Evolutionary conservation across 1,140 invertebrate genomes (phyloP).

Genomic region (Microplitis demolitor): DNA sequence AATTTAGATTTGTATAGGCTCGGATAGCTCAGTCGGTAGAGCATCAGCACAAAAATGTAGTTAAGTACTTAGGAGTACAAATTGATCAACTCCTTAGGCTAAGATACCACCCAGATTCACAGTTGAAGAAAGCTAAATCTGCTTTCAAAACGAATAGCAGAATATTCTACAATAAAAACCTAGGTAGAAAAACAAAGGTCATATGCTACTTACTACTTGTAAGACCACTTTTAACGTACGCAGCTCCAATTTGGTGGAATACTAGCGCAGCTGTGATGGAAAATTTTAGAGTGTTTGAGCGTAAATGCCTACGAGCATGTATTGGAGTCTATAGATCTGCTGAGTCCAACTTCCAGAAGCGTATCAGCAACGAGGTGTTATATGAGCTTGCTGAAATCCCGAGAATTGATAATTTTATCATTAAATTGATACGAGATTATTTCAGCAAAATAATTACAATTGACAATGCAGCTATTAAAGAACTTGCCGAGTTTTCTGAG

Average conservation of each 20-base stretch:
- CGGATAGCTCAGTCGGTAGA: constrained; percentile 33
- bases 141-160: not conserved
- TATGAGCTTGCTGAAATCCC: too few relatives aligned
- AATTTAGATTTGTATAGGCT: too few relatives aligned
- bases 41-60: too few relatives aligned
- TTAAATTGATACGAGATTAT: too few relatives aligned
- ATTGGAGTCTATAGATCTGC: not conserved
- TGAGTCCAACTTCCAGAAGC: not conserved
- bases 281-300: constrained; percentile 12
- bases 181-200: constrained; percentile 16
- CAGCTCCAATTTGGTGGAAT: constrained; percentile 25
- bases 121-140: constrained; percentile 1
- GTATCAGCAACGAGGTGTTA: not conserved
- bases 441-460: too few relatives aligned
- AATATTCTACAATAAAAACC: constrained; percentile 28
- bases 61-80: too few relatives aligned
- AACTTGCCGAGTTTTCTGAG: too few relatives aligned
- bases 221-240: too few relatives aligned
- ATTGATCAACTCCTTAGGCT: not conserved
- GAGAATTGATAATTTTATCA: too few relatives aligned
- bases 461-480: too few relatives aligned
- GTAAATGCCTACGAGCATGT: not conserved
- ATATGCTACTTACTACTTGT: constrained; percentile 30
- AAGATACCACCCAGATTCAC: not conserved
- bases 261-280: not conserved